These are phyloP conservation scores for Passer domesticus DNA, from an alignment of 2,113 vertebrate genomes.

Conservation along the genomic window DNA sequence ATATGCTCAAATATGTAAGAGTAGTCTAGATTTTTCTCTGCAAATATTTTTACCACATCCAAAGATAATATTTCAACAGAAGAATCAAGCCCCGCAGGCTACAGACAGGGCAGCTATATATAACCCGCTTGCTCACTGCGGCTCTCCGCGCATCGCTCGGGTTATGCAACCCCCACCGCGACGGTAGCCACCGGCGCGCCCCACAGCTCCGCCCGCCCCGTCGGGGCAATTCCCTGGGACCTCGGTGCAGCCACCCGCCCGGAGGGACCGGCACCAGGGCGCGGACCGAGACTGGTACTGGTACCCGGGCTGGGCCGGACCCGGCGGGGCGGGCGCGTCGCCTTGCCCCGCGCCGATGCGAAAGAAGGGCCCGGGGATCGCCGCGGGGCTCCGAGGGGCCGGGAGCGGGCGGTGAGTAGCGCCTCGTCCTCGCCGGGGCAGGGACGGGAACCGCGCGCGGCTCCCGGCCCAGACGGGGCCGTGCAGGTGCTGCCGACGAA, in stretches of 20 bases:
- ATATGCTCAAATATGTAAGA: slow-evolving; percentile 61
- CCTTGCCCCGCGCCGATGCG: not conserved
- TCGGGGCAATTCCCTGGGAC: slow-evolving; percentile 3
- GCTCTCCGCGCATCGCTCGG: slow-evolving; percentile 40
- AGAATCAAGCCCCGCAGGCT: slow-evolving; percentile 68
- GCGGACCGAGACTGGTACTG: not conserved
- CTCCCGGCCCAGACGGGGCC: not conserved
- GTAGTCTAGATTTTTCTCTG: slow-evolving; percentile 63
- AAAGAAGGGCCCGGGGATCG: not conserved
- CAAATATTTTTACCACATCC: slow-evolving; percentile 67
- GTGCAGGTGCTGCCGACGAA: not conserved
- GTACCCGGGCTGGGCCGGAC: not conserved
- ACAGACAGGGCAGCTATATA: slow-evolving; percentile 63
- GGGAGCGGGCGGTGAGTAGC: slow-evolving; percentile 29
- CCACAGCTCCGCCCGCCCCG: slow-evolving; percentile 44
- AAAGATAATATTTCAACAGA: slow-evolving; percentile 72
- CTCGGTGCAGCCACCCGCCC: not conserved
- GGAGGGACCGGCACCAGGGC: not conserved
- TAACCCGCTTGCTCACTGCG: slow-evolving; percentile 57
- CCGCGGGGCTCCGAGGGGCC: not conserved
- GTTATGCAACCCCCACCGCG: slow-evolving; percentile 50
- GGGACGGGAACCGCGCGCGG: not conserved
- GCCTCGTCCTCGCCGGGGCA: not conserved
- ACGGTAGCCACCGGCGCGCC: slow-evolving; percentile 50
- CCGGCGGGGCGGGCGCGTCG: not conserved